These are phyloP conservation scores for Portunus trituberculatus DNA, from an alignment of 1,140 invertebrate species.

Conservation along the genomic window DNA sequence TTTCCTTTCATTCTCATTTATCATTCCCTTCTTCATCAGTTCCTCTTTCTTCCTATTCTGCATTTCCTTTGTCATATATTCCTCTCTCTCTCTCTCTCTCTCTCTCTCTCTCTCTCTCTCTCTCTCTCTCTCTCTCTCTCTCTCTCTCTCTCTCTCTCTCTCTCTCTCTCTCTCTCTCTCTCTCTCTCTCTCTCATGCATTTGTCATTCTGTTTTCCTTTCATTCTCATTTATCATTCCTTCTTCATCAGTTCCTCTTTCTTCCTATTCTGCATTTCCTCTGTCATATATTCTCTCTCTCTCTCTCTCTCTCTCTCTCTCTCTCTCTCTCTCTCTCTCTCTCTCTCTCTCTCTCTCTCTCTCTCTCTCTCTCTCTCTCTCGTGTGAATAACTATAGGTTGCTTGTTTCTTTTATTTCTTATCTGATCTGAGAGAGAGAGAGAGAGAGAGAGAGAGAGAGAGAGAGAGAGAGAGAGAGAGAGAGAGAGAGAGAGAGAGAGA, in stretches of 20 bases:
- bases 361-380: constrained; percentile 17
- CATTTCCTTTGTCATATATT: too few species aligned
- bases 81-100: neutral
- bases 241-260: neutral
- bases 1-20: neutral
- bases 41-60: neutral
- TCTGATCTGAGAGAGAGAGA: too few species aligned
- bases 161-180: constrained; percentile 5
- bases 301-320: constrained; percentile 20
- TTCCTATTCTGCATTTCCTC: neutral
- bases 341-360: constrained; percentile 20
- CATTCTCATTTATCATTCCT: neutral
- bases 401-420: too few species aligned
- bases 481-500: too few species aligned
- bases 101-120: neutral
- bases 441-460: too few species aligned
- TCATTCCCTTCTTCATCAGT: neutral
- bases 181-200: neutral
- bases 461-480: too few species aligned
- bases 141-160: neutral
- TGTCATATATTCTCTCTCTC: neutral
- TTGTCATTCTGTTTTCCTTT: neutral
- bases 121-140: neutral
- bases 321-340: constrained; percentile 20
- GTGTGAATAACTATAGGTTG: too few species aligned